phyloP scores from a whole-genome alignment of 2,797 vertebrate species.

The Gephyroberyx darwinii region DNA sequence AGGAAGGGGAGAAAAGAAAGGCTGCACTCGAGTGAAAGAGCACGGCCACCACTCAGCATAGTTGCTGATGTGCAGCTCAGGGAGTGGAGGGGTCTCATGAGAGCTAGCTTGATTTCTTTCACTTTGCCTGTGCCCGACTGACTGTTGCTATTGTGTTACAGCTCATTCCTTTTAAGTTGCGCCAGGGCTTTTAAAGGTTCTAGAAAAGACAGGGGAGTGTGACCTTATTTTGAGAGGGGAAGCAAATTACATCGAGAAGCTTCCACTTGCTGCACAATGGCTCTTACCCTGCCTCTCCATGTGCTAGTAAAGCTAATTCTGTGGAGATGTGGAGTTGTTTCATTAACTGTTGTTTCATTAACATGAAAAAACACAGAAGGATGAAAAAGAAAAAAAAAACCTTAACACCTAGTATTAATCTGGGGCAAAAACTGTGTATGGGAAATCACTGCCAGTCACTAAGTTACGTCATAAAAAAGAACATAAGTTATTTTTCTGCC shows the following conservation, averaged over 20 bases:
- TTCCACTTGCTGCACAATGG: slow-evolving; percentile 29
- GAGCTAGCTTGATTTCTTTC: slow-evolving; percentile 61
- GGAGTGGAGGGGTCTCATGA: slow-evolving; percentile 61
- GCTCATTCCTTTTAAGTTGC: slow-evolving; percentile 71
- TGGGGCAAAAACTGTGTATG: not conserved
- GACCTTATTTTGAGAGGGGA: slow-evolving; percentile 55
- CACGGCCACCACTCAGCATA: slow-evolving; percentile 56
- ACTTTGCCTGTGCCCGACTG: slow-evolving; percentile 55
- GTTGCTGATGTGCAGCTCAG: slow-evolving; percentile 62
- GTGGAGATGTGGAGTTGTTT: not conserved
- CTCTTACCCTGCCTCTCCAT: slow-evolving; percentile 32
- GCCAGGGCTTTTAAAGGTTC: slow-evolving; percentile 67
- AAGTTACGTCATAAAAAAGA: not conserved
- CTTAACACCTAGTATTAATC: slow-evolving; percentile 1
- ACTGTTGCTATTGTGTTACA: slow-evolving; percentile 74
- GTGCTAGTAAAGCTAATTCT: slow-evolving; percentile 9
- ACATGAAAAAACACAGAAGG: not conserved
- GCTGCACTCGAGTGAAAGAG: slow-evolving; percentile 68
- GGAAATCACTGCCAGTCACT: not conserved
- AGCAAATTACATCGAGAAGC: slow-evolving; percentile 52
- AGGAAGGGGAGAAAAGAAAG: slow-evolving; percentile 46
- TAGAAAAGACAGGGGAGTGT: slow-evolving; percentile 42
- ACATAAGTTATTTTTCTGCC: not conserved
- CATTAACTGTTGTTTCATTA: slow-evolving; percentile 17
- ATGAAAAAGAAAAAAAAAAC: not conserved